Evolutionary conservation across 2,888 invertebrate species (phyloP).

Genomic region (Apodemia hepburni): DNA sequence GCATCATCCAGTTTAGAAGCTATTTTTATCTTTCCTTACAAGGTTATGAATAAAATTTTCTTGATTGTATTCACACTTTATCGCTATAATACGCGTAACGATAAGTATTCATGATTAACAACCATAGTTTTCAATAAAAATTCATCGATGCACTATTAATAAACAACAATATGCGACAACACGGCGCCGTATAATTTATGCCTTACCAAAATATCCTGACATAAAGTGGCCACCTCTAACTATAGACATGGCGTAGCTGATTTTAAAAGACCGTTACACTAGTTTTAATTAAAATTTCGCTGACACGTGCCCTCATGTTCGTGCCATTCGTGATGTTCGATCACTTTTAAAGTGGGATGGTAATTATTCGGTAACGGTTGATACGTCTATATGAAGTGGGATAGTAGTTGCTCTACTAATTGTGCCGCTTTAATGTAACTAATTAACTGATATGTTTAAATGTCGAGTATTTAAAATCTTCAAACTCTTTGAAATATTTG

Average conservation of each 20-base stretch:
- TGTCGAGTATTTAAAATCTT: not conserved
- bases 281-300: slow-evolving; percentile 21
- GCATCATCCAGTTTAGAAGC: not conserved
- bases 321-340: slow-evolving; percentile 20
- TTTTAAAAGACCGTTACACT: slow-evolving; percentile 20
- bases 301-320: slow-evolving; percentile 21
- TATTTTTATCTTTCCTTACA: slow-evolving; percentile 1
- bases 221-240: slow-evolving; percentile 34
- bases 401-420: slow-evolving; percentile 17
- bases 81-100: not conserved
- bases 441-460: slow-evolving; percentile 4
- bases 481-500: not conserved
- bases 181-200: slow-evolving; percentile 62
- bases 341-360: slow-evolving; percentile 20
- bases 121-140: slow-evolving; percentile 29
- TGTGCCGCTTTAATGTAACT: slow-evolving; percentile 14
- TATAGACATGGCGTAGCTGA: slow-evolving; percentile 12
- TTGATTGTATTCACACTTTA: not conserved
- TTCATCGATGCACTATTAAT: slow-evolving; percentile 27
- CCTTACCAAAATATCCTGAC: slow-evolving; percentile 52
- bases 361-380: slow-evolving; percentile 22
- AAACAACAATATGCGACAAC: slow-evolving; percentile 30
- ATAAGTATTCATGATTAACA: slow-evolving; percentile 22
- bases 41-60: slow-evolving; percentile 6
- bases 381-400: slow-evolving; percentile 17